Evolutionary conservation across 2,113 vertebrate species (phyloP).

Genomic region (Thalassarche chlororhynchos): DNA sequence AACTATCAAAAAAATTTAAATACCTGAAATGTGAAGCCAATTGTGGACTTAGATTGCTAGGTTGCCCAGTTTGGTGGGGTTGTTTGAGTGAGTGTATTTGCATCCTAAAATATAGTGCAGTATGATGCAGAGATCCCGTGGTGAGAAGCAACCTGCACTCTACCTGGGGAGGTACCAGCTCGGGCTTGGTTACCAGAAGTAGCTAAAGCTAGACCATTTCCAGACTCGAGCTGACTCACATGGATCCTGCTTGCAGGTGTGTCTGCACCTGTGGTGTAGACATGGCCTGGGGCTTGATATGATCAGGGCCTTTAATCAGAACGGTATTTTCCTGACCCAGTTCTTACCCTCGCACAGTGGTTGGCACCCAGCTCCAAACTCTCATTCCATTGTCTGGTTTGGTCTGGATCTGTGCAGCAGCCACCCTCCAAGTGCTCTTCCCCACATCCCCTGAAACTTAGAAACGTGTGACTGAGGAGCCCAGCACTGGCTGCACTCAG

Average conservation of each 20-base stretch:
- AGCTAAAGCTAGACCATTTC: background rate
- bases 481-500: background rate
- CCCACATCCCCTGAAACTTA: background rate
- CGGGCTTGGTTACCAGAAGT: background rate
- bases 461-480: background rate
- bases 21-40: background rate
- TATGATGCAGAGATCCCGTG: background rate
- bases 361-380: conserved; percentile 5
- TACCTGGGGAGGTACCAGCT: background rate
- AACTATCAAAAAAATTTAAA: background rate
- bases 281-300: conserved; percentile 6
- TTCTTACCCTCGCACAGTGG: background rate
- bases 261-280: conserved; percentile 57
- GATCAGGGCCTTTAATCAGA: conserved; percentile 46
- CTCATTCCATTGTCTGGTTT: conserved; percentile 4
- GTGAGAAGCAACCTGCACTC: background rate
- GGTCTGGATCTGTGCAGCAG: background rate
- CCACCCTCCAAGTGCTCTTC: background rate
- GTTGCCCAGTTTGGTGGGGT: background rate
- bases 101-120: background rate
- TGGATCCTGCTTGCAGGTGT: conserved; percentile 17
- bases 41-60: background rate
- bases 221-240: conserved; percentile 12
- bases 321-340: conserved; percentile 53
- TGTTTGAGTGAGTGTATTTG: background rate